Base-by-base conservation (phyloP, 2,888 invertebrate species). In the Eledone cirrhosa region DNA sequence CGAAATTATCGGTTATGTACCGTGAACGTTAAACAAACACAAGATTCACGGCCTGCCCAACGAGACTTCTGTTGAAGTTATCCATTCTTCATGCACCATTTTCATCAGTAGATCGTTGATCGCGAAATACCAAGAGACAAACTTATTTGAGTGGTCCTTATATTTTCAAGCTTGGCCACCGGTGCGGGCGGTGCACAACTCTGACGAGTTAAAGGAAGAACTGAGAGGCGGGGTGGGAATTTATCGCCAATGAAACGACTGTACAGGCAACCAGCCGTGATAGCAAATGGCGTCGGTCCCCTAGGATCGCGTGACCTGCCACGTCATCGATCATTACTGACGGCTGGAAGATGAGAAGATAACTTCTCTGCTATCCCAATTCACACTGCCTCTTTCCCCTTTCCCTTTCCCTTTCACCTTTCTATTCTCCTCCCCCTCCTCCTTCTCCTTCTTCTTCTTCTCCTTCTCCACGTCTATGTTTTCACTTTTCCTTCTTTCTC, bases 11-110 rank as follows among this genome's bases (percentile, higher is more conserved):
- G 69, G 33, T 69, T 33, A 33, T 69, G 69, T 69, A 69, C 33
- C 69, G 69, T 69, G 69, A 69, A 69, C 69, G 69, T 33, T 69
- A 69, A 69, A 69, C 69, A 69, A 69, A 69, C 69, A 69, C 69
- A 69, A 69, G 69, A 69, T 69, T 69, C 69, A 69, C 69, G 69
- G 69, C 69, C 69, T 33, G 33, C 33, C 69, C 69, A 69, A 69
- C 69, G 69, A 69, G 69, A 69, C 69, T 27, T 69, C 69, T 69
- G 69, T 69, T 41, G 69, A 69, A 69, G 31, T 41, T 31, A 31
- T 31, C 69, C 69, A 69, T 69, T 69, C 69, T 69, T 69, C 69
- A 69, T 69, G 69, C 31, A 22, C 69, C 69, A 69, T 69, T 69
- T 69, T 69, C 69, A 69, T 69, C 69, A 69, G 69, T n/a, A 69